Base-by-base conservation (phyloP, 2,888 invertebrate genomes). In the Zaprionus bogoriensis region DNA sequence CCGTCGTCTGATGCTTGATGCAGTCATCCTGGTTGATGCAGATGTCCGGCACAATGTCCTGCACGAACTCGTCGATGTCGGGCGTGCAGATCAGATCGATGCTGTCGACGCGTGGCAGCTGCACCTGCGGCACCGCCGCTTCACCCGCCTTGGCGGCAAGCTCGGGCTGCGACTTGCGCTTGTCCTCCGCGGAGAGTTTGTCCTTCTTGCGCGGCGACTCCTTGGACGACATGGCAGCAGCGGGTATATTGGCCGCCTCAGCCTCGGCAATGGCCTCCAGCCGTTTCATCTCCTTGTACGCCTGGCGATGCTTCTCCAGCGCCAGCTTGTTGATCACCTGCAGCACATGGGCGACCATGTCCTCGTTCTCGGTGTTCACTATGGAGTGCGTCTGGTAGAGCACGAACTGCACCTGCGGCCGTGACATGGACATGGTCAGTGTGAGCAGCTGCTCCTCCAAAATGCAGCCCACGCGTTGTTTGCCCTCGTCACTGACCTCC, bases 381-480 rank as follows among this genome's bases (percentile, higher is more conserved):
- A 95, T 93, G 0, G 96, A 96, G 90, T 96, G 96, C 0, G 96
- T 96, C 88, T 96, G 96, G 81, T 96, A 96, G 27, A 96, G 90
- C 10, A 96, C 93, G 66, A 96, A 92, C 87, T 96, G 96, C 20
- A 96, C 95, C 91, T 96, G 96, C 0, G 96, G 96, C 51, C 95
- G 93, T 0, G 96, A 95, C 93, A 96, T 93, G 0, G 95, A 93
- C 75, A 94, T 92, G 72, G 93, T 93, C 9, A 96, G 91, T 0
- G 96, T 96, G 77, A 93, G 93, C 85, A 94, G 92, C 88, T 96
- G 96, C 85, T 96, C 95, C 74, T 94, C 94, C 17, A 96, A 90
- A 44, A 96, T 94, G n/a, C 92, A 91, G 23, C 92, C 92, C 0
- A 95, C 94, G 14, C 95, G 91, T 51, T 92, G 91, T 87, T 91